phyloP scores from a whole-genome alignment of 1,140 invertebrate genomes.

The Leptopilina boulardi region DNA sequence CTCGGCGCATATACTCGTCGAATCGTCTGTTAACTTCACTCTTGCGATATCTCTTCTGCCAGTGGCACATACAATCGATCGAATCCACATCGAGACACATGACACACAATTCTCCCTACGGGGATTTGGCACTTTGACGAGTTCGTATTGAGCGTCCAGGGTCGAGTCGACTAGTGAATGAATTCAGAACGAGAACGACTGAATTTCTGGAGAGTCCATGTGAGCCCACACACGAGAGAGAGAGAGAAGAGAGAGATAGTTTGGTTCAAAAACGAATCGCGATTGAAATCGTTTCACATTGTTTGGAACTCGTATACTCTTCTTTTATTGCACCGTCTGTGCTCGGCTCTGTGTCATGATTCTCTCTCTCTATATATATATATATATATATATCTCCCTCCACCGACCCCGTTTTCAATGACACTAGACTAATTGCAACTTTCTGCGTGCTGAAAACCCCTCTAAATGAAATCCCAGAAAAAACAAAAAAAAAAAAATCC shows the following conservation, averaged over 20 bases:
- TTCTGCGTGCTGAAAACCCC: slow-evolving; percentile 1
- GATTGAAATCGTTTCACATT: slow-evolving; percentile 47
- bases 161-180: slow-evolving; percentile 36
- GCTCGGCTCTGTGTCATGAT: slow-evolving; percentile 3
- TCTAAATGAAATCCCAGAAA: neutral
- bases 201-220: slow-evolving; percentile 43
- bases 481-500: neutral
- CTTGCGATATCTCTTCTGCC: slow-evolving; percentile 9
- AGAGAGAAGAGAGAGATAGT: too few relatives aligned
- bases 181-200: slow-evolving; percentile 42
- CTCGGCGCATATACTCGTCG: slow-evolving; percentile 4
- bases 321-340: slow-evolving; percentile 45
- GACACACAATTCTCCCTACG: slow-evolving; percentile 36
- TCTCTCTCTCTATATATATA: too few relatives aligned
- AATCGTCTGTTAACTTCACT: slow-evolving; percentile 31
- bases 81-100: slow-evolving; percentile 31
- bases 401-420: slow-evolving; percentile 13
- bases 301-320: slow-evolving; percentile 37
- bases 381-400: too few relatives aligned
- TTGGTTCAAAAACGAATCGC: slow-evolving; percentile 13
- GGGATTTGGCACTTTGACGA: slow-evolving; percentile 47
- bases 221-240: neutral
- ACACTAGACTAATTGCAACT: slow-evolving; percentile 31
- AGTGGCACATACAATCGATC: neutral
- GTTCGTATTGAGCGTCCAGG: slow-evolving; percentile 30